These are phyloP conservation scores for Falco columbarius DNA, from an alignment of 2,797 vertebrate species.

Conservation along the genomic window DNA sequence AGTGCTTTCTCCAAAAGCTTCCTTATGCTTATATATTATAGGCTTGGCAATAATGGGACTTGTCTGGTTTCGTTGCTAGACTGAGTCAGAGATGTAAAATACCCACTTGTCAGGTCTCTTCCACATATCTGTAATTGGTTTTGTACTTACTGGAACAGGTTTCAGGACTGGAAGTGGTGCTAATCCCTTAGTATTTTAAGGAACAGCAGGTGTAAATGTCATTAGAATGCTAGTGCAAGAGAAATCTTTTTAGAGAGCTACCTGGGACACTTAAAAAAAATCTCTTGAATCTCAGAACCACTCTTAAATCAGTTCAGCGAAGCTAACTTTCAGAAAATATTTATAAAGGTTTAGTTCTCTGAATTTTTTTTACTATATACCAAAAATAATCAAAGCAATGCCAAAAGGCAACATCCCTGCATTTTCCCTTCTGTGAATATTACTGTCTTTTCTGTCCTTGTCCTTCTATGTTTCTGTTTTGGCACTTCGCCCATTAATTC, in stretches of 20 bases:
- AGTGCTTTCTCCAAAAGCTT: neutral
- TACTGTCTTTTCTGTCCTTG: neutral
- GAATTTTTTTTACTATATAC: neutral
- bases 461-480: neutral
- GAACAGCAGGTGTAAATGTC: neutral
- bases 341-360: neutral
- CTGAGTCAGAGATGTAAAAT: slow-evolving; percentile 37
- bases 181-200: neutral
- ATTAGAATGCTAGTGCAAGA: neutral
- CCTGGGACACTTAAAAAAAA: neutral
- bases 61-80: slow-evolving; percentile 36
- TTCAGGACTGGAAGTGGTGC: neutral
- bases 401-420: neutral
- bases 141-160: neutral
- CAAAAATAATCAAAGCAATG: neutral
- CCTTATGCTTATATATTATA: neutral
- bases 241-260: neutral
- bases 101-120: neutral
- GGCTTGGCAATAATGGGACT: neutral
- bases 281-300: neutral
- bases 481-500: neutral
- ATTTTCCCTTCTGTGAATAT: neutral
- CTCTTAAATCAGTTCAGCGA: neutral
- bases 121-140: neutral
- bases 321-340: neutral